Percentiles rank a stretch among this genome's conserved stretches.
Evolutionary conservation across 2,888 invertebrate genomes (phyloP).

Genomic region (Spialia ferax): DNA sequence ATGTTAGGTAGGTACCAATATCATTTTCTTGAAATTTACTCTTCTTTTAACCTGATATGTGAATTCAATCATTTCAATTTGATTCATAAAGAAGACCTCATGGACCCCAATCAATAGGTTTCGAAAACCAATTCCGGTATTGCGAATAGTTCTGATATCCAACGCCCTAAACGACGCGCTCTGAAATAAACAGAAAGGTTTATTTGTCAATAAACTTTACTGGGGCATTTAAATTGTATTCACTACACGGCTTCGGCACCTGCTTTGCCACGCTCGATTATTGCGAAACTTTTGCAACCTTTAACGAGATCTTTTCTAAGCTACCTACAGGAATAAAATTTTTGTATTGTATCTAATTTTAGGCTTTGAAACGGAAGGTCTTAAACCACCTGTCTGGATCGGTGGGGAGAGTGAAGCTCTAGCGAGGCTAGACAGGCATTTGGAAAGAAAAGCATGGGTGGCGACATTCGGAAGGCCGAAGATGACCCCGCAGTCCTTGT

Average conservation of each 20-base stretch:
- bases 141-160: too few relatives aligned
- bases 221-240: not conserved
- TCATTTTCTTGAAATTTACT: too few relatives aligned
- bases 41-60: too few relatives aligned
- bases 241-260: slow-evolving; percentile 27
- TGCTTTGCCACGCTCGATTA: slow-evolving; percentile 15
- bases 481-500: slow-evolving; percentile 94
- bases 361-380: slow-evolving; percentile 93
- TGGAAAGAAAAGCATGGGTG: slow-evolving; percentile 95
- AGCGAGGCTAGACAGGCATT: slow-evolving; percentile 90
- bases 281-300: slow-evolving; percentile 18
- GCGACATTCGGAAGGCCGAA: slow-evolving; percentile 96
- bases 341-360: slow-evolving; percentile 25
- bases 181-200: not conserved
- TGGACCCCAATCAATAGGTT: too few relatives aligned
- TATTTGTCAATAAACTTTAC: slow-evolving; percentile 4
- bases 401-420: slow-evolving; percentile 93
- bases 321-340: not conserved
- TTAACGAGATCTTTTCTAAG: not conserved
- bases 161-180: too few relatives aligned
- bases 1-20: not conserved
- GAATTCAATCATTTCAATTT: too few relatives aligned
- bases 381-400: slow-evolving; percentile 91
- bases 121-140: too few relatives aligned
- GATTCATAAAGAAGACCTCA: too few relatives aligned